phyloP scores from a whole-genome alignment of 2,797 vertebrate species.

The Dallia pectoralis region DNA sequence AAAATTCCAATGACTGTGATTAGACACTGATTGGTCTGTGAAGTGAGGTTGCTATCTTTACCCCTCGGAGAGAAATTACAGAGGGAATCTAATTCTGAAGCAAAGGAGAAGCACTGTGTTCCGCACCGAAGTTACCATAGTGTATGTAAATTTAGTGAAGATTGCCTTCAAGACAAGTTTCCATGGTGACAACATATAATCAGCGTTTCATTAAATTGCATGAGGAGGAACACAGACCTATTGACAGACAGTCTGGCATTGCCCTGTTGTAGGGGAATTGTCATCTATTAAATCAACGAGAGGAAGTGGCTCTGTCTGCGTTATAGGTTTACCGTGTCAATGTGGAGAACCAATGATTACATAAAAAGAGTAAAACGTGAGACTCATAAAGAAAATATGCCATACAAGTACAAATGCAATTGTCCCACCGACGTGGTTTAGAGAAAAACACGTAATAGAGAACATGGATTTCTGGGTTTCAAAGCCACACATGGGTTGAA shows the following conservation, averaged over 20 bases:
- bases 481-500: too few relatives aligned
- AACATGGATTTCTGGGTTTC: too few relatives aligned
- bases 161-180: slow-evolving; percentile 10
- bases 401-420: too few relatives aligned
- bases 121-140: slow-evolving; percentile 1
- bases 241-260: background rate
- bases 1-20: slow-evolving; percentile 8
- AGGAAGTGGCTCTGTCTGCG: background rate
- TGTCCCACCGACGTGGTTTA: background rate
- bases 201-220: background rate
- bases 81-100: slow-evolving; percentile 12
- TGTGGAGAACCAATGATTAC: too few relatives aligned
- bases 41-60: background rate
- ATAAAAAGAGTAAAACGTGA: background rate
- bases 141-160: slow-evolving; percentile 9
- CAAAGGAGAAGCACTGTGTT: background rate
- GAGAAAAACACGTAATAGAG: background rate
- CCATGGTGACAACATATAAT: slow-evolving; percentile 13
- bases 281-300: background rate
- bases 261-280: background rate
- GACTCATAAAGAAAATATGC: too few relatives aligned
- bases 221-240: background rate
- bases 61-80: slow-evolving; percentile 3
- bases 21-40: background rate
- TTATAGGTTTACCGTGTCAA: background rate